Conservation (phyloP, 2,797 vertebrate species). For the Notamacropus eugenii region DNA sequence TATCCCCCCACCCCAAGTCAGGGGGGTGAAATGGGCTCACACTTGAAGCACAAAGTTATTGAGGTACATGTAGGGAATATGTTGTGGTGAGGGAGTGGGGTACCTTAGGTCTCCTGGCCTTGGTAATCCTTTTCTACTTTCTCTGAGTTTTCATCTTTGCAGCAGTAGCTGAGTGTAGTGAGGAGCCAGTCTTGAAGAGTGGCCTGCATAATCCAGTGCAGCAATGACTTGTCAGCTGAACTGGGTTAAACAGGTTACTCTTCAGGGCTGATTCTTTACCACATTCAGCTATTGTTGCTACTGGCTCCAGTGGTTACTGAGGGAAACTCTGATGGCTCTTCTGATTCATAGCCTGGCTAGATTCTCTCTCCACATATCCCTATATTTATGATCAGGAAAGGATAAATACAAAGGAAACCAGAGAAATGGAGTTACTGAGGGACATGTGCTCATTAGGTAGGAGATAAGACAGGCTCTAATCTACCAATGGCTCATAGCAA, state of each 20-base stretch:
- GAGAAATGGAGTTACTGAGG: not conserved
- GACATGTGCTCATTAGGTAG: not conserved
- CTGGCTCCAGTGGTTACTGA: not conserved
- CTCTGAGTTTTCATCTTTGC: not conserved
- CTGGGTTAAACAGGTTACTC: not conserved
- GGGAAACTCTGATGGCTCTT: not conserved
- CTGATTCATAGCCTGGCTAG: not conserved
- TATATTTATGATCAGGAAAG: not conserved
- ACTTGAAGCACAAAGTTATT: not conserved
- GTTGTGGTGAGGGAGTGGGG: not conserved
- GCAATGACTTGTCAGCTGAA: not conserved
- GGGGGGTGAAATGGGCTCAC: not conserved
- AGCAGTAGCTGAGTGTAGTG: not conserved
- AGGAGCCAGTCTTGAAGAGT: not conserved
- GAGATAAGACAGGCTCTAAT: not conserved
- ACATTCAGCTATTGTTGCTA: not conserved
- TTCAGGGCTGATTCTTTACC: not conserved
- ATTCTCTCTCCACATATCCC: not conserved
- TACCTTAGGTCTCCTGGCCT: not conserved
- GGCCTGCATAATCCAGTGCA: too few relatives aligned
- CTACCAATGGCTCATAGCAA: not conserved
- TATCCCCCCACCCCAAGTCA: not conserved
- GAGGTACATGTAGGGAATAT: not conserved
- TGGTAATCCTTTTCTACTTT: not conserved
- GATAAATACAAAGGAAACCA: not conserved